Conservation (phyloP, 92 coral and sea anemone genomes). For the Diadumene lineata region DNA sequence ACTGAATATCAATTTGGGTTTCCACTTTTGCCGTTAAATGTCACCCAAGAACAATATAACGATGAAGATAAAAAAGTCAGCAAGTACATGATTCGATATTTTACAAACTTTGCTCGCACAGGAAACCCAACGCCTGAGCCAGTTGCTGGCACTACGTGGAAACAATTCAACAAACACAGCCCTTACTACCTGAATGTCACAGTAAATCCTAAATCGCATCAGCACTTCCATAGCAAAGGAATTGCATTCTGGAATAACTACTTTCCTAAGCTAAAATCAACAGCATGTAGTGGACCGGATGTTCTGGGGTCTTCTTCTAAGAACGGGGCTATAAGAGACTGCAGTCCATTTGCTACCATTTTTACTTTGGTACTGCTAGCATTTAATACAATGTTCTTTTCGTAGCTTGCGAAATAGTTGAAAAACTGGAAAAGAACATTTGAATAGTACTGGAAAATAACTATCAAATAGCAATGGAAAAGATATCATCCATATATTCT, state of each 20-base stretch:
- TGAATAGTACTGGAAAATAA: too few relatives aligned
- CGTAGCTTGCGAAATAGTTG: too few relatives aligned
- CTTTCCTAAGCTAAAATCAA: constrained; percentile 51
- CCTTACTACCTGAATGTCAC: constrained; percentile 58
- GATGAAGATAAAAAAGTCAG: constrained; percentile 71
- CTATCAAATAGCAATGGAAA: too few relatives aligned
- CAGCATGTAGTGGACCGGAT: constrained; percentile 19
- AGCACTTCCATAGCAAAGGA: constrained; percentile 53
- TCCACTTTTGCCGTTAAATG: constrained; percentile 64
- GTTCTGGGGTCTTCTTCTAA: constrained; percentile 23
- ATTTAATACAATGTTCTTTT: background rate
- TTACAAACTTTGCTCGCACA: constrained; percentile 79
- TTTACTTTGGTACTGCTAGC: constrained; percentile 3
- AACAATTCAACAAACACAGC: constrained; percentile 41
- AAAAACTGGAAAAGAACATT: too few relatives aligned
- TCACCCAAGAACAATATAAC: constrained; percentile 58
- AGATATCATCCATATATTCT: too few relatives aligned
- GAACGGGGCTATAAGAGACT: background rate
- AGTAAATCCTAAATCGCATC: constrained; percentile 45
- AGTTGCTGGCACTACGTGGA: constrained; percentile 54
- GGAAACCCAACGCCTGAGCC: constrained; percentile 75
- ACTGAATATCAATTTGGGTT: constrained; percentile 85
- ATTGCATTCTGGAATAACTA: constrained; percentile 83
- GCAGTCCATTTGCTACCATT: background rate
- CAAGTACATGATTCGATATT: constrained; percentile 50